Evolutionary conservation across 2,888 invertebrate species (phyloP), one percentile per base, ranked within the genome.

Genomic region (Drosophila koepferae): DNA sequence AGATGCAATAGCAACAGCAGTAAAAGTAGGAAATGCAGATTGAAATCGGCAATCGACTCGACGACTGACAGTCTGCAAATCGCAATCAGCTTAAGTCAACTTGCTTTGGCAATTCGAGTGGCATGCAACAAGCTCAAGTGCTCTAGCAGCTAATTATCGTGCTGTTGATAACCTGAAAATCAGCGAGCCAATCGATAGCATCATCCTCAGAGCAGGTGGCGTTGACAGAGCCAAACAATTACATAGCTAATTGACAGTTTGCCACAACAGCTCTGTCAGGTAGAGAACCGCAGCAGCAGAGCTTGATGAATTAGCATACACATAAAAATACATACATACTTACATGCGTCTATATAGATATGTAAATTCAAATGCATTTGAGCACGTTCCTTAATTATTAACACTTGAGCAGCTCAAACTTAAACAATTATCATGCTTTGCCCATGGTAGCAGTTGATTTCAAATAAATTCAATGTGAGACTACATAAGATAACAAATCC

Each of bases 71-170:
- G 53, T 63, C 48, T 71, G 61, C 61, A 65, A 43, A 59, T 75
- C 31, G 72, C 86, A 87, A 79, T 87, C 90, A 90, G 76, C 72
- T 82, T 79, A 76, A 85, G 72, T 74, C 74, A 72, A 70, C 67
- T 86, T 86, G 38, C 51, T 46, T 28, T 28, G 53, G 20, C 44
- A 20, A 53, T n/a, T 28, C 20, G 56, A 64, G 44, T 41, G 44
- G 31, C 44, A 14, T 28, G 34, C 41, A 46, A 46, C 43, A 62
- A 62, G 48, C 18, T 9, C 7, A 43, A 53, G n/a, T 31, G 40
- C 51, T 55, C 6, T 36, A 46, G 38, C 46, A 59, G 81, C 72
- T 81, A 77, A 77, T 77, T 81, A 77, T 81, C 48, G 41, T 46
- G 31, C 34, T 38, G 38, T 18, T 40, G 46, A 61, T 58, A 49